Percentiles rank a stretch among this genome's conserved stretches.
Evolutionary conservation across 1,140 invertebrate genomes (phyloP).

Genomic region (Drosophila punjabiensis): DNA sequence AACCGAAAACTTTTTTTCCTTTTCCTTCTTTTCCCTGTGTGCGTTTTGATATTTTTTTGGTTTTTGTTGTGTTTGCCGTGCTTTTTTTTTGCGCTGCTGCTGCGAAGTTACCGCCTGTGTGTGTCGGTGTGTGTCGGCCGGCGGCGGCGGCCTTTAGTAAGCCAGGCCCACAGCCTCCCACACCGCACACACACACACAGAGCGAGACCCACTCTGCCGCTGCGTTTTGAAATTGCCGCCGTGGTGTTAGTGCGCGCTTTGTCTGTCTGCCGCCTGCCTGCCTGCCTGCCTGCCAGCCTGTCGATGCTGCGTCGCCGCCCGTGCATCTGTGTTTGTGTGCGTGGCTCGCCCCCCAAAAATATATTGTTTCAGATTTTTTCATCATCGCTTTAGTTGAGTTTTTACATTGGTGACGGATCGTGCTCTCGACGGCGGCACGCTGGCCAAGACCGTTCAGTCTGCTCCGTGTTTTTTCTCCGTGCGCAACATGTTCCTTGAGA

Average conservation of each 20-base stretch:
- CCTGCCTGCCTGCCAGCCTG: conserved; percentile 68
- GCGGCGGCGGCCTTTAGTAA: conserved; percentile 79
- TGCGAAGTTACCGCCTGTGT: conserved; percentile 64
- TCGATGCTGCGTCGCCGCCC: conserved; percentile 65
- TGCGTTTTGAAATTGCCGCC: conserved; percentile 74
- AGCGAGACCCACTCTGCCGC: conserved; percentile 52
- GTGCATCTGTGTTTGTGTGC: conserved; percentile 60
- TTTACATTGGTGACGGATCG: conserved; percentile 86
- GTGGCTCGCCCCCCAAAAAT: conserved; percentile 82
- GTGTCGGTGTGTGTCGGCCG: conserved; percentile 68
- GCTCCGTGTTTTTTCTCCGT: conserved; percentile 74
- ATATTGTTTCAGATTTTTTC: conserved; percentile 86
- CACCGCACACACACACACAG: conserved; percentile 29
- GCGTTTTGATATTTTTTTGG: conserved; percentile 52
- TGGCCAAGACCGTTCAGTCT: conserved; percentile 70
- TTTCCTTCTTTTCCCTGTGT: conserved; percentile 38
- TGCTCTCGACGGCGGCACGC: conserved; percentile 79
- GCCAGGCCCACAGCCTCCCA: conserved; percentile 57
- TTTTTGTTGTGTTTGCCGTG: conserved; percentile 56
- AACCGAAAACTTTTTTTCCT: conserved; percentile 73
- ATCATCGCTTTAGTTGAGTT: conserved; percentile 86
- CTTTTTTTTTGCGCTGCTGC: conserved; percentile 61
- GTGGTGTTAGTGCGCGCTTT: conserved; percentile 78
- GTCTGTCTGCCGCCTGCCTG: conserved; percentile 73
- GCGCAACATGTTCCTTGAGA: conserved; percentile 82